Evolutionary conservation across 2,888 invertebrate genomes (phyloP).

Genomic region (Dasysyrphus albostriatus): DNA sequence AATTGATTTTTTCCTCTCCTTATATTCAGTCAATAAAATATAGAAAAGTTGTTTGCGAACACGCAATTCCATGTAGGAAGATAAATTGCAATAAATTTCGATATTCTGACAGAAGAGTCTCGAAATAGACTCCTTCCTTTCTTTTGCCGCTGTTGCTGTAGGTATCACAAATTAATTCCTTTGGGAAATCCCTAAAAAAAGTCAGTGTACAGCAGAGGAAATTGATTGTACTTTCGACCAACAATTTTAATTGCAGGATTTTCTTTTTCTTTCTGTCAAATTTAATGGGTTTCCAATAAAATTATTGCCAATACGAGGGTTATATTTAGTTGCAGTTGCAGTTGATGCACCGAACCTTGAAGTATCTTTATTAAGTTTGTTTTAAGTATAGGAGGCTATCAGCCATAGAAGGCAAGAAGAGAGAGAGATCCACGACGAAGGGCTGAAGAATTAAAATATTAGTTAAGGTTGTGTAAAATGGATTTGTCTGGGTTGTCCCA

Average conservation of each 20-base stretch:
- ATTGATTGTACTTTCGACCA: slow-evolving; percentile 46
- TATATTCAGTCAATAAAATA: slow-evolving; percentile 49
- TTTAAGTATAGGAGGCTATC: background rate
- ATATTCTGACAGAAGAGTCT: slow-evolving; percentile 25
- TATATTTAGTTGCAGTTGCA: slow-evolving; percentile 28
- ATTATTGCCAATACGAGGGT: slow-evolving; percentile 7
- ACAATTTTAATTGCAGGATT: slow-evolving; percentile 58
- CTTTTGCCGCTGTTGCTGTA: background rate
- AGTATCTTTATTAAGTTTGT: slow-evolving; percentile 41
- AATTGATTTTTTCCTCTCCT: slow-evolving; percentile 58
- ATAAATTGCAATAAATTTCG: slow-evolving; percentile 71
- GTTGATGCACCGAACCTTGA: slow-evolving; percentile 24
- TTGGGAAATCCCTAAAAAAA: slow-evolving; percentile 25
- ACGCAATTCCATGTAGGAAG: slow-evolving; percentile 65
- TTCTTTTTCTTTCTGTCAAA: slow-evolving; percentile 22
- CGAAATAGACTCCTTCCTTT: slow-evolving; percentile 18
- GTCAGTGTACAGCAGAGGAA: background rate
- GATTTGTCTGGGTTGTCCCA: slow-evolving; percentile 55
- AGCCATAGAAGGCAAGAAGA: too few species aligned
- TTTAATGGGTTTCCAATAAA: slow-evolving; percentile 60
- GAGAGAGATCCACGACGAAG: background rate
- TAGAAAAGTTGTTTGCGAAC: slow-evolving; percentile 37
- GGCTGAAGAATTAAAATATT: slow-evolving; percentile 61
- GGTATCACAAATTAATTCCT: slow-evolving; percentile 34
- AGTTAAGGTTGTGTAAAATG: slow-evolving; percentile 66